phyloP scores from a whole-genome alignment of 2,113 vertebrate genomes.

The Odontophorus gujanensis region DNA sequence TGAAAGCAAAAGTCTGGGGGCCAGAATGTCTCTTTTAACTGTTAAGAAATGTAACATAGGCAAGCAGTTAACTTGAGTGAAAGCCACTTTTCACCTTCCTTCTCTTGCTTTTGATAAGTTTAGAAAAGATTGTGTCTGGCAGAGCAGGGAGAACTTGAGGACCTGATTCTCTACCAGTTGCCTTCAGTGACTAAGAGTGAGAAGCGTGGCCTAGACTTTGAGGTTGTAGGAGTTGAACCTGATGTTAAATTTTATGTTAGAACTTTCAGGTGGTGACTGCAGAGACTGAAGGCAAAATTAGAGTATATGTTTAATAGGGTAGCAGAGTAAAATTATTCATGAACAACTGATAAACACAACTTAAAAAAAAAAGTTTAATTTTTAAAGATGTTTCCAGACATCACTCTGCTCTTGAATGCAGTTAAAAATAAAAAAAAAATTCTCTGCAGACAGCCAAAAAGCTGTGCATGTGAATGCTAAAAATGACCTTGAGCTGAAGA shows the following conservation, averaged over 20 bases:
- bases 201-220: background rate
- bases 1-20: background rate
- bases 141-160: background rate
- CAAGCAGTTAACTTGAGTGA: background rate
- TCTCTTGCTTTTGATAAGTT: background rate
- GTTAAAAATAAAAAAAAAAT: conserved; percentile 1
- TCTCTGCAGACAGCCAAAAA: conserved; percentile 60
- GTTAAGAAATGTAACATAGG: background rate
- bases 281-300: conserved; percentile 21
- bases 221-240: background rate
- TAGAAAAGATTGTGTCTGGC: background rate
- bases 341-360: conserved; percentile 25
- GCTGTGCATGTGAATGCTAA: conserved; percentile 63
- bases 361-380: background rate
- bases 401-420: conserved; percentile 37
- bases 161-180: background rate
- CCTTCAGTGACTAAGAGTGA: conserved; percentile 20
- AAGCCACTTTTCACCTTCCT: background rate
- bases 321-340: conserved; percentile 1
- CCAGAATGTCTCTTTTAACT: background rate
- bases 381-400: conserved; percentile 45
- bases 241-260: conserved; percentile 26
- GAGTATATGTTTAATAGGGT: background rate
- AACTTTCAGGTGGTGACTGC: conserved; percentile 14
- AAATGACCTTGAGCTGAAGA: conserved; percentile 61